Evolutionary conservation across 2,113 vertebrate genomes (phyloP), one percentile per base, ranked within the genome.

Genomic region (Echinops telfairi): DNA sequence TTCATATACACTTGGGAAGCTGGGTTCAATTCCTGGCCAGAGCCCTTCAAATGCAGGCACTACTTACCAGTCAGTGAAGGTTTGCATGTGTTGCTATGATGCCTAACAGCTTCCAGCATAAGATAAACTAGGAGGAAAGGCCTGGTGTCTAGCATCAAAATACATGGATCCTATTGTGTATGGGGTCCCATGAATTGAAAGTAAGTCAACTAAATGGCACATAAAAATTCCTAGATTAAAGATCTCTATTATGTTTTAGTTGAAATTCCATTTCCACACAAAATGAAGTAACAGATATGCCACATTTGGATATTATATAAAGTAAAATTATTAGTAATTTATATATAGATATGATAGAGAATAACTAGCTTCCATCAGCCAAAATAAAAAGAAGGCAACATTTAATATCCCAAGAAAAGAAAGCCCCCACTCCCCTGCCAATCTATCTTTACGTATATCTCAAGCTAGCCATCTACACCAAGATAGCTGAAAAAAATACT

Each of bases 251-350:
- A n/a, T 43, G 2, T 84, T 73, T 6, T 58, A 68, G 8, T 23
- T 86, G 10, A 86, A 89, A 20, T n/a, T 90, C 16, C 38, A 43
- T 15, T 92, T 93, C 17, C n/a, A 88, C 43, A 83, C 8, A 71
- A 25, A 79, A 47, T 43, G 77, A 86, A 57, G 66, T 36, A 62
- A 76, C 6, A 75, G 25, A 76, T 14, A 70, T 23, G 29, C 40
- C 19, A 78, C 64, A 86, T 43, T 6, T 78, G 71, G 3, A 3
- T 33, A 25, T 64, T 22, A 83, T 89, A 0, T 40, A 66, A 79
- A 90, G 64, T n/a, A 40, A 85, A 94, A 64, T 78, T 15, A 88
- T 68, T 71, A 77, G 70, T n/a, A 80, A 81, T 40, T 78, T 66
- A 71, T 66, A 22, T 58, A 43, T 83, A 58, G 58, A n/a, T 57